Evolutionary conservation across 2,888 invertebrate species (phyloP), one percentile per base, ranked within the genome.

Genomic region (Synergus gifuensis): DNA sequence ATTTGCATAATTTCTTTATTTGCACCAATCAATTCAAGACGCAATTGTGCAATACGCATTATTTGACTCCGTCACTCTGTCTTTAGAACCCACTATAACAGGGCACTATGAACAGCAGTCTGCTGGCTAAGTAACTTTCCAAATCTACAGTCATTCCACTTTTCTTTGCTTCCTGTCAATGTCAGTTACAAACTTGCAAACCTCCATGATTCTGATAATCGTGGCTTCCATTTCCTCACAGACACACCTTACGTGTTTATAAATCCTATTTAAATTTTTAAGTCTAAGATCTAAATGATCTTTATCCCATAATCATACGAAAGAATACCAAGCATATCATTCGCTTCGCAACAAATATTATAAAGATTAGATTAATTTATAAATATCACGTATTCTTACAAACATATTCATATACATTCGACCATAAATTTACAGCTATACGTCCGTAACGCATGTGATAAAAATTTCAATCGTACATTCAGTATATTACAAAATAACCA

Each of bases 61-160:
- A 1, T 49, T 28, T 8, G 36, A 54, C 83, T 84, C 85, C 84
- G 87, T 84, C 86, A 60, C 85, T 91, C 91, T 91, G 91, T 90
- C 91, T 88, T 87, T 86, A 88, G 89, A 89, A 90, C 90, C 91
- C 91, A 88, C 91, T 91, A 91, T 92, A 91, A 92, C 91, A 91
- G 91, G 91, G 91, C 91, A 91, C 90, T 91, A 91, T 91, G 89
- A 91, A 92, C 91, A 92, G 91, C 91, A 91, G 89, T 92, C 87
- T 89, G 91, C 89, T 90, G 91, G 89, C 91, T 91, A 91, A 90
- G 89, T 90, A 90, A 91, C 89, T 91, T 90, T 90, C 89, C 89
- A 87, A 91, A 89, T 90, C 89, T 89, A 89, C 90, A 90, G 87
- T 90, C 88, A 86, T 88, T 87, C 89, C 84, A 83, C 83, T 83